Conservation (phyloP, 2,113 vertebrate species). For the Oxyura jamaicensis region DNA sequence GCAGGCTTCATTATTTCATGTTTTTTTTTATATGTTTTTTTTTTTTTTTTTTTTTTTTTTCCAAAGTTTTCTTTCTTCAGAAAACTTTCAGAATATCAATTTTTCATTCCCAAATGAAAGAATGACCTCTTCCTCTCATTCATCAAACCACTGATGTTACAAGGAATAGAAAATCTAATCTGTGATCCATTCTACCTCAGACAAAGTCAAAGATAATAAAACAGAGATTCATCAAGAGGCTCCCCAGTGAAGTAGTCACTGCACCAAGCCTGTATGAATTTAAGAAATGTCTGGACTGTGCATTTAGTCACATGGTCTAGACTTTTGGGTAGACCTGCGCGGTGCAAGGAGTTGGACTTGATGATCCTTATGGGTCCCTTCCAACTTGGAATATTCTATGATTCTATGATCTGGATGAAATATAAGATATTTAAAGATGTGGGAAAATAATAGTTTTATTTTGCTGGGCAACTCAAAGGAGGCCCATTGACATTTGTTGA, state of each 20-base stretch:
- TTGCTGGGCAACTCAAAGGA: neutral
- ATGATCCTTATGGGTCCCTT: too few species aligned
- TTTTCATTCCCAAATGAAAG: neutral
- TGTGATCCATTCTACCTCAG: neutral
- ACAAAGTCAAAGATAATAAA: neutral
- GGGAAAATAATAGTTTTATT: neutral
- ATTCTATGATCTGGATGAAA: neutral
- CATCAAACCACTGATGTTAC: neutral
- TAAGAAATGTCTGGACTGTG: too few species aligned
- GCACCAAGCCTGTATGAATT: too few species aligned
- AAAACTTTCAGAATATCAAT: neutral
- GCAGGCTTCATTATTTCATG: neutral
- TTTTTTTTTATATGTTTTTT: neutral
- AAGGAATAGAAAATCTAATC: neutral
- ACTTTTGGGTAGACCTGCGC: too few species aligned
- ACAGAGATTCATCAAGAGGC: neutral
- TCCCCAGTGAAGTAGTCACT: too few species aligned
- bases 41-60: too few species aligned
- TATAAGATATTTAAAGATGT: neutral
- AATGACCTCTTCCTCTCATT: neutral
- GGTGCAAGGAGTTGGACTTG: too few species aligned
- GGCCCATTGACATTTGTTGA: neutral
- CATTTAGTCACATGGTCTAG: too few species aligned
- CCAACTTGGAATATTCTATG: too few species aligned
- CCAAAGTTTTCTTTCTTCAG: neutral